Conservation (phyloP, 2,797 vertebrate genomes). For the Hemitrygon akajei region DNA sequence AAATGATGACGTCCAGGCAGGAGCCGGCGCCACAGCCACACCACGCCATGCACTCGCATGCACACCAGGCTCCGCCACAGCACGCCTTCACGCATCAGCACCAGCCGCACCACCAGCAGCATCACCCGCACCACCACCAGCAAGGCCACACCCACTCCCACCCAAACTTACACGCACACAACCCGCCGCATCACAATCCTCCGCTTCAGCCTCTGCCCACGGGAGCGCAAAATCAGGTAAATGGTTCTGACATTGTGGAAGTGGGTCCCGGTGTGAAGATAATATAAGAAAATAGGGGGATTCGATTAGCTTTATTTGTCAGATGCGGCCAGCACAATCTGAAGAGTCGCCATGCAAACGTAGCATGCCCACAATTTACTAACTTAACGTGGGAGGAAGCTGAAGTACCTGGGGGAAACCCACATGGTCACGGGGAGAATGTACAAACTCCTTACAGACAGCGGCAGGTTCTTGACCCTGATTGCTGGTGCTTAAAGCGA, state of each 20-base stretch:
- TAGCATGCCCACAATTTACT: too few relatives aligned
- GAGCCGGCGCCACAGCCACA: conserved; percentile 71
- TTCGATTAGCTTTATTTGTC: too few relatives aligned
- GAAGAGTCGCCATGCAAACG: too few relatives aligned
- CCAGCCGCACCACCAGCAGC: conserved; percentile 67
- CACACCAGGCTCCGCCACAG: conserved; percentile 76
- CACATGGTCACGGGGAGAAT: too few relatives aligned
- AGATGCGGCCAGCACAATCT: too few relatives aligned
- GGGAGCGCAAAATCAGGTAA: conserved; percentile 84
- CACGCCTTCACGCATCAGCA: conserved; percentile 84
- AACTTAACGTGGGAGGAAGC: too few relatives aligned
- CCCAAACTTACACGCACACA: conserved; percentile 75
- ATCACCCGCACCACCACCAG: conserved; percentile 68
- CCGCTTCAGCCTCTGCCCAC: conserved; percentile 87
- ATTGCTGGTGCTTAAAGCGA: too few relatives aligned
- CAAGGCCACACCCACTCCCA: conserved; percentile 79
- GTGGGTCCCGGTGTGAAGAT: background rate
- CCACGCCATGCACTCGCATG: conserved; percentile 86
- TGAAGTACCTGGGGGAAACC: too few relatives aligned
- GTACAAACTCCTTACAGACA: too few relatives aligned
- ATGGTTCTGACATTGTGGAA: background rate
- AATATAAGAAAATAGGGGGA: too few relatives aligned
- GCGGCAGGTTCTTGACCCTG: too few relatives aligned
- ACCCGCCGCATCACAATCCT: conserved; percentile 83
- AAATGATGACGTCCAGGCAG: conserved; percentile 94